phyloP scores from a whole-genome alignment of 2,888 invertebrate species.

The Eudasyphora cyanicolor region DNA sequence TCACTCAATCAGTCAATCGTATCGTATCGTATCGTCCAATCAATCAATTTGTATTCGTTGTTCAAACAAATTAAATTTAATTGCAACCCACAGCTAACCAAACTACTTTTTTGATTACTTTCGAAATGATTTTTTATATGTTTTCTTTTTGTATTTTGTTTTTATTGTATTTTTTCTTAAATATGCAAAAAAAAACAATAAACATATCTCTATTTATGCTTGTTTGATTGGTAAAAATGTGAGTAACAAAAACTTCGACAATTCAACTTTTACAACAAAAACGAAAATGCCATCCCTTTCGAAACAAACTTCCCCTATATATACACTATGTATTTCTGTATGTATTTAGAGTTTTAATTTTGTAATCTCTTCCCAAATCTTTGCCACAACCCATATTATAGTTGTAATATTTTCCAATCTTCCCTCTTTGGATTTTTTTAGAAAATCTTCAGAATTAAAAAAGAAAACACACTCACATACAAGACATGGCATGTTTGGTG shows the following conservation, averaged over 20 bases:
- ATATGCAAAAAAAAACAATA: slow-evolving; percentile 54
- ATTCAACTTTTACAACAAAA: slow-evolving; percentile 42
- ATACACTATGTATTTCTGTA: not conserved
- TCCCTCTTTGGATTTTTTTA: not conserved
- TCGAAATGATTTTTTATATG: slow-evolving; percentile 24
- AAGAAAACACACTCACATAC: not conserved
- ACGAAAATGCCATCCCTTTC: slow-evolving; percentile 32
- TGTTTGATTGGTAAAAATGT: slow-evolving; percentile 80
- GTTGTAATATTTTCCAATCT: not conserved
- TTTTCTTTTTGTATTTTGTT: slow-evolving; percentile 69
- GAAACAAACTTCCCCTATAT: slow-evolving; percentile 1
- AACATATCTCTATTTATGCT: slow-evolving; percentile 76
- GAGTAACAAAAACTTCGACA: slow-evolving; percentile 72
- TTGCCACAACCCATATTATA: not conserved
- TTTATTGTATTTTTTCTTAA: slow-evolving; percentile 70
- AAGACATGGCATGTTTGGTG: slow-evolving; percentile 64
- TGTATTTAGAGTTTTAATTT: not conserved
- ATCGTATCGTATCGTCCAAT: not conserved
- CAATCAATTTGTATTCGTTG: not conserved
- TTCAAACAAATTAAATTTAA: slow-evolving; percentile 29
- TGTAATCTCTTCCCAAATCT: not conserved
- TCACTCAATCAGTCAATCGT: not conserved
- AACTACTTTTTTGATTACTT: slow-evolving; percentile 26
- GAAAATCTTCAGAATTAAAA: not conserved
- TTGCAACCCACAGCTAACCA: slow-evolving; percentile 50